phyloP scores from a whole-genome alignment of 2,113 vertebrate species.

The Murina feae region DNA sequence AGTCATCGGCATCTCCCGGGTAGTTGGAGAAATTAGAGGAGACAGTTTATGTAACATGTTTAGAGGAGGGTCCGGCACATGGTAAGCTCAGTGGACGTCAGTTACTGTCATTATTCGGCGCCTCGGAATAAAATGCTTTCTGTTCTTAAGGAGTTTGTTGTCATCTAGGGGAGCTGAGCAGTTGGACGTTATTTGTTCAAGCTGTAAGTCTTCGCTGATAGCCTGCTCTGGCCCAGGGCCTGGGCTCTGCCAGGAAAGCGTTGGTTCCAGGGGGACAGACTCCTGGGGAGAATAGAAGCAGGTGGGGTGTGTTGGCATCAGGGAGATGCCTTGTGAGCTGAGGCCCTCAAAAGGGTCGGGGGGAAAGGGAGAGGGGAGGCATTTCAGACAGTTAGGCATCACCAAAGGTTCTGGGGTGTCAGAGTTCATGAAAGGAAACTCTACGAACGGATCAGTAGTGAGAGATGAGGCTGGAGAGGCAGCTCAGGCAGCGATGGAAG shows the following conservation, averaged over 20 bases:
- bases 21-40: neutral
- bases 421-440: neutral
- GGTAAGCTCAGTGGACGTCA: neutral
- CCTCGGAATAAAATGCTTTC: constrained; percentile 1
- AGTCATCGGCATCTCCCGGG: neutral
- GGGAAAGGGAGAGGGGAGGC: neutral
- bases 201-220: neutral
- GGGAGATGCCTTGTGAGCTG: neutral
- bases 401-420: neutral
- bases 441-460: neutral
- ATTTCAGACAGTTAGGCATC: neutral
- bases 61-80: neutral
- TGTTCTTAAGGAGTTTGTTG: neutral
- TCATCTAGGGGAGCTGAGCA: neutral
- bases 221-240: neutral
- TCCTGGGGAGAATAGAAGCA: neutral
- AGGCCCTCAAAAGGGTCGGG: neutral
- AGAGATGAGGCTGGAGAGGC: neutral
- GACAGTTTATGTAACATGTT: neutral
- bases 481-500: too few species aligned
- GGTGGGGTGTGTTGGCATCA: accelerated
- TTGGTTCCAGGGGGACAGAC: neutral
- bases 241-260: neutral
- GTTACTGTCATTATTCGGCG: neutral
- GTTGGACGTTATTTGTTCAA: neutral